A percentile compares a stretch with the other conserved stretches of the same genome.
Conservation (phyloP, 2,888 invertebrate species). For the Gerris lacustris region DNA sequence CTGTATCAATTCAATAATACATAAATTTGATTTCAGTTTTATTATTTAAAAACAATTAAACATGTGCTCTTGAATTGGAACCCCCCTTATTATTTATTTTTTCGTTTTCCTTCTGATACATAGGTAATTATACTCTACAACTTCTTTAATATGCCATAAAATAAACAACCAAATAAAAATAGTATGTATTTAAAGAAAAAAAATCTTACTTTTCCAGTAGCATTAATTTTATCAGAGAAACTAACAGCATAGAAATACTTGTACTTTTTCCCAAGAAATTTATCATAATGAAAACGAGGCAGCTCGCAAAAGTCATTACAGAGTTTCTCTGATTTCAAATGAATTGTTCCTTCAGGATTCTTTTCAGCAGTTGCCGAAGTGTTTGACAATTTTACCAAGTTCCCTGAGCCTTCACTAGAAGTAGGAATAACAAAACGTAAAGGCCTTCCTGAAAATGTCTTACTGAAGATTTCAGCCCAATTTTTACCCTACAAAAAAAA, state of each 20-base stretch:
- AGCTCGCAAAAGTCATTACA: constrained; percentile 72
- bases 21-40: too few species aligned
- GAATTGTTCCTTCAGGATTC: constrained; percentile 40
- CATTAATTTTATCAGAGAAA: constrained; percentile 58
- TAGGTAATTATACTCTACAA: too few species aligned
- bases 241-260: constrained; percentile 80
- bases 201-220: constrained; percentile 57
- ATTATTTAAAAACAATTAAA: too few species aligned
- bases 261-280: constrained; percentile 53
- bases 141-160: too few species aligned
- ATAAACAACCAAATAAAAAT: too few species aligned
- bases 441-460: constrained; percentile 65
- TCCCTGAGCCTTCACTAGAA: constrained; percentile 33
- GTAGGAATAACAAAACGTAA: constrained; percentile 62
- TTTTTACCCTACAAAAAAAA: background rate
- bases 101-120: too few species aligned
- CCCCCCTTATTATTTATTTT: too few species aligned
- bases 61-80: too few species aligned
- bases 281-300: constrained; percentile 68
- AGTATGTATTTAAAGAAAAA: background rate
- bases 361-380: constrained; percentile 43
- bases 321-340: constrained; percentile 49
- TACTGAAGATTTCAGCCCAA: constrained; percentile 45
- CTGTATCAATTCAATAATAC: too few species aligned
- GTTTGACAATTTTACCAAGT: constrained; percentile 39